Percentiles rank a stretch among this genome's conserved stretches.
phyloP scores from a whole-genome alignment of 2,888 invertebrate genomes.

The Idaea biselata region DNA sequence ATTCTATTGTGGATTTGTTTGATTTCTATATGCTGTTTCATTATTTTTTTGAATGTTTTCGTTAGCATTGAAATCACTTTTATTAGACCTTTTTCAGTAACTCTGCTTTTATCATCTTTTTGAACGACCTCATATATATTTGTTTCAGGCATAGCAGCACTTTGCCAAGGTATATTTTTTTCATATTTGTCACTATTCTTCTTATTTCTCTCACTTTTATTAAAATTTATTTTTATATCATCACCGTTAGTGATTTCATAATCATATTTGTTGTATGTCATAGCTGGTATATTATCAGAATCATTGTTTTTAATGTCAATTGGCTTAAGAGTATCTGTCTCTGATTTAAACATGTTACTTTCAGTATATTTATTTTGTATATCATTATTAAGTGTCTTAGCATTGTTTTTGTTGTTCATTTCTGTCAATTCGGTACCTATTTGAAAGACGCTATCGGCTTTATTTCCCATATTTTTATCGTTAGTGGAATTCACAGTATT shows the following conservation, averaged over 20 bases:
- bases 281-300: background rate
- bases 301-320: background rate
- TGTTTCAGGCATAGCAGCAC: slow-evolving; percentile 37
- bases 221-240: slow-evolving; percentile 24
- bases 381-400: background rate
- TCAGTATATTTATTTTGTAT: background rate
- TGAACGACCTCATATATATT: slow-evolving; percentile 52
- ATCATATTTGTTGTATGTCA: slow-evolving; percentile 40
- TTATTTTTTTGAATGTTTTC: slow-evolving; percentile 67
- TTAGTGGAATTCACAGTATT: background rate
- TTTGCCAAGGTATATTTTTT: slow-evolving; percentile 41
- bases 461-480: slow-evolving; percentile 32
- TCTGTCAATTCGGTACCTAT: slow-evolving; percentile 13
- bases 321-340: background rate
- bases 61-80: slow-evolving; percentile 67
- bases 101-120: slow-evolving; percentile 39
- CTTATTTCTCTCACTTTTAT: slow-evolving; percentile 41
- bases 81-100: slow-evolving; percentile 60
- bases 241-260: slow-evolving; percentile 45
- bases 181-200: background rate
- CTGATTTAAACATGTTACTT: background rate
- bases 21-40: slow-evolving; percentile 63
- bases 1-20: slow-evolving; percentile 55
- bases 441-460: slow-evolving; percentile 13
- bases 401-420: slow-evolving; percentile 31